Evolutionary conservation across 2,888 invertebrate genomes (phyloP).

Genomic region (Agapetus fuscipes): DNA sequence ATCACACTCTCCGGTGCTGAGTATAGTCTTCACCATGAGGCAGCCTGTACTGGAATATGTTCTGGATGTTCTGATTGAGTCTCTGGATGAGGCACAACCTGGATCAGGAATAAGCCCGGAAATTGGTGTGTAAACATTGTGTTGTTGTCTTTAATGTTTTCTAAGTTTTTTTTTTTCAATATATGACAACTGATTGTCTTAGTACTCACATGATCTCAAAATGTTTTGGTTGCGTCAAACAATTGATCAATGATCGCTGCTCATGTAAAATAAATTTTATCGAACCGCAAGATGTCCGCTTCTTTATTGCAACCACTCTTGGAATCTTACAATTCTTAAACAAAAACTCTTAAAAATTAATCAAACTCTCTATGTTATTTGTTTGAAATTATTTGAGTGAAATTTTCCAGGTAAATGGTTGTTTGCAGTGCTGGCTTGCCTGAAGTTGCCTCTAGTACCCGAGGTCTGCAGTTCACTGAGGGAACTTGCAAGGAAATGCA

Average conservation of each 20-base stretch:
- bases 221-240: no score
- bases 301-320: no score
- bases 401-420: slow-evolving; percentile 54
- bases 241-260: no score
- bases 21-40: slow-evolving; percentile 32
- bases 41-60: slow-evolving; percentile 29
- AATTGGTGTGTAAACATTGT: slow-evolving; percentile 29
- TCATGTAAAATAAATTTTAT: no score
- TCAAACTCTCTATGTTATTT: slow-evolving; percentile 1
- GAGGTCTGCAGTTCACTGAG: slow-evolving; percentile 57
- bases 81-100: slow-evolving; percentile 28
- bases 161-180: no score
- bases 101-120: slow-evolving; percentile 33
- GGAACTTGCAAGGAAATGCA: slow-evolving; percentile 53
- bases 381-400: no score
- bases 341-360: no score
- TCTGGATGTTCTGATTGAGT: slow-evolving; percentile 29
- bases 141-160: no score
- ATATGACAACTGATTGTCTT: no score
- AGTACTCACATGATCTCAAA: no score
- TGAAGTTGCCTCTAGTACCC: slow-evolving; percentile 57
- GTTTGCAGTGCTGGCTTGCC: slow-evolving; percentile 54
- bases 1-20: slow-evolving; percentile 30
- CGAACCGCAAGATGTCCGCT: no score
- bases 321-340: no score